Evolutionary conservation across 2,797 vertebrate genomes (phyloP).

Genomic region (Thunnus albacares): DNA sequence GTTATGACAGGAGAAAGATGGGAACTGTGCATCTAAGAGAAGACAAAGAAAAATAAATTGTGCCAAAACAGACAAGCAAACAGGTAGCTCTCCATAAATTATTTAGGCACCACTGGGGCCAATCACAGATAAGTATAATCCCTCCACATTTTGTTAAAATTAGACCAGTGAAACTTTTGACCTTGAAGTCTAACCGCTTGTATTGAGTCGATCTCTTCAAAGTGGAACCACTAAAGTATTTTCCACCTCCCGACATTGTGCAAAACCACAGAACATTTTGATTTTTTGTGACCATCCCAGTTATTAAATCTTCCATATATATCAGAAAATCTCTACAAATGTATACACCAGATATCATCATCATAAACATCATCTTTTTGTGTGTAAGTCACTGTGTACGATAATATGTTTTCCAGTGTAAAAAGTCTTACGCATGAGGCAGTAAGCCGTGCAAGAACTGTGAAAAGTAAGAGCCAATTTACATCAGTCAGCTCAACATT

Average conservation of each 20-base stretch:
- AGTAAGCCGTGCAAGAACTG: not conserved
- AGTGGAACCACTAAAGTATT: too few relatives aligned
- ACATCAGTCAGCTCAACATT: conserved; percentile 4
- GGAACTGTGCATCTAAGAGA: not conserved
- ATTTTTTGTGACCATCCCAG: not conserved
- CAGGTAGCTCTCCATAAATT: not conserved
- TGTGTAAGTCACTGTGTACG: not conserved
- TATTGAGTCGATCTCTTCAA: not conserved
- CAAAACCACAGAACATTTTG: too few relatives aligned
- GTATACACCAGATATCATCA: not conserved
- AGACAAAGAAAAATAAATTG: not conserved
- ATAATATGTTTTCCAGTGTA: not conserved
- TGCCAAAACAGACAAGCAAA: not conserved
- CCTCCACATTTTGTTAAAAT: not conserved
- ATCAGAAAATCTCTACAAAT: not conserved
- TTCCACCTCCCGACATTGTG: too few relatives aligned
- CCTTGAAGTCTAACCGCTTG: not conserved
- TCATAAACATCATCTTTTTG: not conserved
- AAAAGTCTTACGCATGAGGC: not conserved
- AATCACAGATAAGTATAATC: not conserved
- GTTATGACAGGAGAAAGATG: not conserved
- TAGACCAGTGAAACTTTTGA: not conserved
- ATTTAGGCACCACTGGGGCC: not conserved
- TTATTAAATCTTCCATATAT: too few relatives aligned
- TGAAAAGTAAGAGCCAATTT: not conserved